Evolutionary conservation across 2,888 invertebrate species (phyloP).

Genomic region (Quadroppia sp.): DNA sequence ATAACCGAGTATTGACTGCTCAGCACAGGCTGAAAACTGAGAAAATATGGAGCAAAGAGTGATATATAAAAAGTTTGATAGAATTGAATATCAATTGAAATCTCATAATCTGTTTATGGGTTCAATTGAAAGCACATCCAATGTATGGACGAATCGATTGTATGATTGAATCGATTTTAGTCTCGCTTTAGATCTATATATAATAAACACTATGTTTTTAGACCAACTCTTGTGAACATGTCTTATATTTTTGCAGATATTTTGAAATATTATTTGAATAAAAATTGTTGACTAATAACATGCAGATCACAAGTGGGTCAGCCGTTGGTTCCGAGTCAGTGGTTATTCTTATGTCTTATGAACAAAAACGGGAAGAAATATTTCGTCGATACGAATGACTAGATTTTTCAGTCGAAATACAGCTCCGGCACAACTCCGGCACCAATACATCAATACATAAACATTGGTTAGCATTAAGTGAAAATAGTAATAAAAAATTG

Average conservation of each 20-base stretch:
- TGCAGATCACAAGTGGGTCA: constrained; percentile 38
- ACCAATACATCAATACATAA: constrained; percentile 20
- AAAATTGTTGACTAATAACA: constrained; percentile 29
- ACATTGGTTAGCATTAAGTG: constrained; percentile 11
- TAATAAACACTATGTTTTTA: neutral
- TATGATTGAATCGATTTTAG: neutral
- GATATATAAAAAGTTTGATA: neutral
- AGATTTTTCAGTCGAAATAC: constrained; percentile 30
- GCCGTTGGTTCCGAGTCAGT: constrained; percentile 36
- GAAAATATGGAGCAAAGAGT: neutral
- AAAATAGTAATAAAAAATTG: constrained; percentile 37
- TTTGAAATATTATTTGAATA: neutral
- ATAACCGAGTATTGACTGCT: neutral
- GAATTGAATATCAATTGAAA: neutral
- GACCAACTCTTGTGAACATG: neutral
- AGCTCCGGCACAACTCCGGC: constrained; percentile 32
- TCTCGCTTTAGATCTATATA: constrained; percentile 25
- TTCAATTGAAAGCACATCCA: constrained; percentile 6
- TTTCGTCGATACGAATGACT: constrained; percentile 33
- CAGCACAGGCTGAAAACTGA: neutral
- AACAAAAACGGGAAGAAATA: constrained; percentile 22
- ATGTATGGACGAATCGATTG: neutral
- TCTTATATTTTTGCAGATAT: neutral
- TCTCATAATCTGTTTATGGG: constrained; percentile 9
- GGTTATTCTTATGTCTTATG: constrained; percentile 14